phyloP scores from a whole-genome alignment of 2,113 vertebrate species.

The Lophura nycthemera region DNA sequence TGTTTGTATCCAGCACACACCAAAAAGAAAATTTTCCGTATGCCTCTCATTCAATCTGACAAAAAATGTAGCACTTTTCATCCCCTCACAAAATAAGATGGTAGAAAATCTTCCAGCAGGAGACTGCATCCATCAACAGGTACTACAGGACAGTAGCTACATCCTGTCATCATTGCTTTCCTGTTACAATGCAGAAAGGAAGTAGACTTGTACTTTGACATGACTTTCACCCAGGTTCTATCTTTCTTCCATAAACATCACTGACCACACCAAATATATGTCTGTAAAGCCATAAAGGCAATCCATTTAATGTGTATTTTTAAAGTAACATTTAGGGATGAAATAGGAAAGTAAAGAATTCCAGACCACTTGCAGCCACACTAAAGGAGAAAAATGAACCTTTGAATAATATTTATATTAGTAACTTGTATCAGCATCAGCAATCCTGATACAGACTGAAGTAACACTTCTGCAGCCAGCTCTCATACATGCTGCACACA shows the following conservation, averaged over 20 bases:
- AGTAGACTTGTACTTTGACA: not conserved
- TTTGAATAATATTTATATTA: conserved; percentile 12
- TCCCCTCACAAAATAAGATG: not conserved
- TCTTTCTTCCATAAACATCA: not conserved
- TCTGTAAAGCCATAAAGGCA: not conserved
- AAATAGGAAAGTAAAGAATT: not conserved
- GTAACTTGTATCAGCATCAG: not conserved
- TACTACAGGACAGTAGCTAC: not conserved
- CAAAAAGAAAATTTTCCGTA: not conserved
- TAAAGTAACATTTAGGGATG: not conserved
- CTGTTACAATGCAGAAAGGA: not conserved
- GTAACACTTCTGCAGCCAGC: not conserved
- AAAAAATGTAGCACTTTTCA: not conserved
- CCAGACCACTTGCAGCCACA: not conserved
- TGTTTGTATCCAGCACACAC: not conserved
- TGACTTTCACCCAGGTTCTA: not conserved
- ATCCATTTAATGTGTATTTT: not conserved
- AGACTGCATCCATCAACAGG: not conserved
- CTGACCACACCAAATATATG: not conserved
- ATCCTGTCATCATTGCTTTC: not conserved
- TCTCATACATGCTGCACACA: not conserved
- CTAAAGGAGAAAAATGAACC: conserved; percentile 3
- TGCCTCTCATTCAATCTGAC: not conserved
- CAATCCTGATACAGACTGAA: not conserved
- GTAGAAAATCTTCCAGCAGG: not conserved